Base-by-base conservation (phyloP, 2,113 vertebrate genomes). In the Micronycteris hirsuta region DNA sequence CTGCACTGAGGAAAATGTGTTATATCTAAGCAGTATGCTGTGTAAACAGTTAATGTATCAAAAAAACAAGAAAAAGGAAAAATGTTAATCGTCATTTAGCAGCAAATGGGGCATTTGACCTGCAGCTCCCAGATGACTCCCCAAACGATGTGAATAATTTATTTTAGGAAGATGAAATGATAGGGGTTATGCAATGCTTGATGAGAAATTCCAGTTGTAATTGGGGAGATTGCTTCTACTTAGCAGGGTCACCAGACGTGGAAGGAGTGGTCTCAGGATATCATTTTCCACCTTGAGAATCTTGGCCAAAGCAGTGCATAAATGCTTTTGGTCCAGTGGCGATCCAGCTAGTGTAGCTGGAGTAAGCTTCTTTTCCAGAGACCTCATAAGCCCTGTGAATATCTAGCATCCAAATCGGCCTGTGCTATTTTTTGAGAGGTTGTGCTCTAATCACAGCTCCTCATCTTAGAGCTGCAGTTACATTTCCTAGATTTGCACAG, bases 141-240 rank as follows among this genome's bases (percentile, higher is more conserved):
- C 86, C n/a, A 80, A 85, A 91, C 0, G 31, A 85, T 14, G 22
- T 93, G 87, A 96, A 95, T 95, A 97, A 96, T 97, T 95, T 97
- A 93, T 97, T 97, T 87, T 85, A 70, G 83, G 68, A 96, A 86
- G 92, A 94, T 63, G 82, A 68, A 76, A 56, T 92, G n/a, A 26
- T 95, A 93, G 10, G 74, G 86, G 15, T 96, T 96, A 94, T 82
- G 74, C 93, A 85, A 76, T 97, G 17, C 2, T 11, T 45, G 71
- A 28, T 94, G 58, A 93, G 80, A 93, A 97, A 95, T 61, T 97
- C 47, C 8, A 1, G 24, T 90, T 15, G 38, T 94, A 56, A 63
- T 92, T 7, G 38, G 54, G 45, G 63, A 96, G 90, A 73, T 95
- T 49, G 61, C 0, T 95, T 97, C 95, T 95, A 54, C 11, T 89